A percentile compares a stretch with the other conserved stretches of the same genome.
Evolutionary conservation across 2,113 vertebrate genomes (phyloP).

Genomic region (Macrotis lagotis): DNA sequence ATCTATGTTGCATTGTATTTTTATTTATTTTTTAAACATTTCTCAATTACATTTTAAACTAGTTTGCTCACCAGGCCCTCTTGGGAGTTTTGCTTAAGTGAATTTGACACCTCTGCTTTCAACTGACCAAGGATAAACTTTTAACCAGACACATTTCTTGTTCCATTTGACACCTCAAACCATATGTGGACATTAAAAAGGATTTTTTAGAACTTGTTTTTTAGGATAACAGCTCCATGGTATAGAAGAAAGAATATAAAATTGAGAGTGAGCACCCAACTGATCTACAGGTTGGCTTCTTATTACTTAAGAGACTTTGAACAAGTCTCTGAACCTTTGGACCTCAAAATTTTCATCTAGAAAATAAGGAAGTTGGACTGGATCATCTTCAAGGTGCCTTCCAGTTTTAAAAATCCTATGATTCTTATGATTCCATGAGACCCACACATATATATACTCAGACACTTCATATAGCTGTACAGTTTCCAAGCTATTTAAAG

Average conservation of each 20-base stretch:
- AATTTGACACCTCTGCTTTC: background rate
- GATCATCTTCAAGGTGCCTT: background rate
- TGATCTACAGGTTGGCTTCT: background rate
- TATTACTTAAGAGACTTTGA: background rate
- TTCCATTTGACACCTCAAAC: background rate
- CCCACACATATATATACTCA: background rate
- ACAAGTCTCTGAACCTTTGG: background rate
- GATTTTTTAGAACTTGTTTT: background rate
- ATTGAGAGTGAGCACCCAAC: background rate
- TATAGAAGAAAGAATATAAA: background rate
- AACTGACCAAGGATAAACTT: background rate
- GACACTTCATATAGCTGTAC: background rate
- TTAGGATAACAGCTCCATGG: background rate
- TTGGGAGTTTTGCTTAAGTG: background rate
- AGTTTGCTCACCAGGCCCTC: background rate
- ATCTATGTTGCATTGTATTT: background rate
- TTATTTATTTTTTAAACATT: background rate
- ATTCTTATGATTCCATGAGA: background rate
- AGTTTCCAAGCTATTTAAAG: slow-evolving; percentile 22
- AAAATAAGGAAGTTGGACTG: background rate
- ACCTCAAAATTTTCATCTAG: background rate
- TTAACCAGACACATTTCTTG: background rate
- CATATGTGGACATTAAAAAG: background rate
- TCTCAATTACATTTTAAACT: background rate
- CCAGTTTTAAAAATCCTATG: background rate